Percentiles rank a stretch among this genome's conserved stretches.
phyloP scores from a whole-genome alignment of 2,113 vertebrate species.

The Halcyon senegalensis region DNA sequence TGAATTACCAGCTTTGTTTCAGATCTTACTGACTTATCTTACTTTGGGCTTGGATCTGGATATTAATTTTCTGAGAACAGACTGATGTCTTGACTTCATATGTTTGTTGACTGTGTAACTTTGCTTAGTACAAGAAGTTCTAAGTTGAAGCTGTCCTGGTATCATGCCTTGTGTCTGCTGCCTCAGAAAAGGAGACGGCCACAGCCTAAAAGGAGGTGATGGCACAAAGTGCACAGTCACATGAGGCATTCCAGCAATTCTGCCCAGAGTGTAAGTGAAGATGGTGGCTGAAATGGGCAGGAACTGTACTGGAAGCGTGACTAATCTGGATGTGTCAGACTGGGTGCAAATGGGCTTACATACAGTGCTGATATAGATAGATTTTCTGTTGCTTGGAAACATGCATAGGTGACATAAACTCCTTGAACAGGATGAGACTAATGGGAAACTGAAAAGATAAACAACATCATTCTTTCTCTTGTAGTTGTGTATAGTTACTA shows the following conservation, averaged over 20 bases:
- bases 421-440: neutral
- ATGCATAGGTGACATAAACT: neutral
- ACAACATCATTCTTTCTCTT: neutral
- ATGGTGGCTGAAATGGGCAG: neutral
- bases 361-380: neutral
- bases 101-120: neutral
- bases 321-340: neutral
- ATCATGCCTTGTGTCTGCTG: neutral
- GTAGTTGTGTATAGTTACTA: neutral
- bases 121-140: neutral
- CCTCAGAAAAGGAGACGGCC: neutral
- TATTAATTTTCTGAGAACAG: neutral
- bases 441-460: neutral
- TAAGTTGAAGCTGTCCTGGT: neutral
- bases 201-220: neutral
- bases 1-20: neutral
- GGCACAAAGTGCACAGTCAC: neutral
- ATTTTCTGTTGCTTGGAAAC: neutral
- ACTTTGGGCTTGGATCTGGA: neutral
- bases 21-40: neutral
- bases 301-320: rapidly evolving
- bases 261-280: neutral
- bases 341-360: neutral
- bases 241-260: neutral
- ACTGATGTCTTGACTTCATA: neutral